A percentile compares a stretch with the other conserved stretches of the same genome.
Conservation (phyloP, 2,797 vertebrate genomes). For the Florisuga fusca region DNA sequence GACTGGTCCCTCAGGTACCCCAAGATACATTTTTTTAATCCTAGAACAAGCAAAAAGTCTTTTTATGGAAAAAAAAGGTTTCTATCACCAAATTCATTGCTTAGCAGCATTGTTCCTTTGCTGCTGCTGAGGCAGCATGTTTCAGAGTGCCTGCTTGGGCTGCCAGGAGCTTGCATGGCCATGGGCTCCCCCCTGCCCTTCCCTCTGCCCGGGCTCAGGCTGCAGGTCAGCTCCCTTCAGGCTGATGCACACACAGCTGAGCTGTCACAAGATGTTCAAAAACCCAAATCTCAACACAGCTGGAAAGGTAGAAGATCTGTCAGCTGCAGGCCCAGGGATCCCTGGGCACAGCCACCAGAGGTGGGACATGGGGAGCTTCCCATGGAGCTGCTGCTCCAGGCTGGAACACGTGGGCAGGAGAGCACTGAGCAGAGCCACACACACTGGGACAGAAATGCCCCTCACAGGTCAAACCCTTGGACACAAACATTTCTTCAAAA, state of each 20-base stretch:
- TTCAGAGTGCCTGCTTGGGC: not conserved
- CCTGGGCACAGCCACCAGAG: too few relatives aligned
- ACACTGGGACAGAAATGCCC: not conserved
- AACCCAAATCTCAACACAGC: not conserved
- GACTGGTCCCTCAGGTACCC: too few relatives aligned
- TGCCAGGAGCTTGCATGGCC: not conserved
- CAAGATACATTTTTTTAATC: not conserved
- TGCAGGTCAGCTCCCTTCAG: not conserved
- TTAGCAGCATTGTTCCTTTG: accelerated
- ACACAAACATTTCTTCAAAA: not conserved
- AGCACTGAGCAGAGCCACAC: not conserved
- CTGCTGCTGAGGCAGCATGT: not conserved
- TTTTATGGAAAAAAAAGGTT: not conserved
- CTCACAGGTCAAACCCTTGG: accelerated
- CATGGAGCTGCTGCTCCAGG: too few relatives aligned
- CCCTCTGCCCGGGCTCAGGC: too few relatives aligned
- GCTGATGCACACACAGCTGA: not conserved
- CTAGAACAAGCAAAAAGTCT: not conserved
- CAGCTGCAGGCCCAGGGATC: not conserved
- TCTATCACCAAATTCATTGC: accelerated
- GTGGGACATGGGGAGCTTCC: too few relatives aligned
- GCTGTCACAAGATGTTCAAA: not conserved
- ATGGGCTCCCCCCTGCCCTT: not conserved
- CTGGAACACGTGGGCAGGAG: accelerated
- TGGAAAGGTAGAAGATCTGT: accelerated